A percentile compares a stretch with the other conserved stretches of the same genome.
Evolutionary conservation across 2,888 invertebrate species (phyloP).

Genomic region (Formica aserva): DNA sequence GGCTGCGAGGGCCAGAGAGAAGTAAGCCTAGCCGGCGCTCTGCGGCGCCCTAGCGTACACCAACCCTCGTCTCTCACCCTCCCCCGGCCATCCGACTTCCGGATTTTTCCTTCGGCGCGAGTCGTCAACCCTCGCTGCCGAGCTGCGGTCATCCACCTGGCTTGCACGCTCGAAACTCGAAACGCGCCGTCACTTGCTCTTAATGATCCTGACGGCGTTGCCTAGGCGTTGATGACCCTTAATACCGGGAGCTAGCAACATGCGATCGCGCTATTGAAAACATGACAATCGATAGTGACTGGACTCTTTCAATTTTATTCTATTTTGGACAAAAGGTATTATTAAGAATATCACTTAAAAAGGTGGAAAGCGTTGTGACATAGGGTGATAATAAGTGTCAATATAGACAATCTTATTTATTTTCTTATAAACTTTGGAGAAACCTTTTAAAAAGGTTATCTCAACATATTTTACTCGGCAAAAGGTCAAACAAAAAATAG

Average conservation of each 20-base stretch:
- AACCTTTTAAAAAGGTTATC: constrained; percentile 46
- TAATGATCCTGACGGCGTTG: constrained; percentile 59
- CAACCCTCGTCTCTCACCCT: constrained; percentile 35
- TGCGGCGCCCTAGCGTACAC: constrained; percentile 19
- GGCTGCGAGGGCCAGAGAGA: constrained; percentile 50
- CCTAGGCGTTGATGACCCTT: constrained; percentile 11
- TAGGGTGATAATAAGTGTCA: background rate
- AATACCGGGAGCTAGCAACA: background rate
- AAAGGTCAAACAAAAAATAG: constrained; percentile 46
- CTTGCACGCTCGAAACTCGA: constrained; percentile 70
- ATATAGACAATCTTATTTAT: constrained; percentile 9
- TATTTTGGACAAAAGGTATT: background rate
- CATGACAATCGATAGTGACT: background rate
- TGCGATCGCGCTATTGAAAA: background rate
- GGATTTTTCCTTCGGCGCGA: constrained; percentile 75
- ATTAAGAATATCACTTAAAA: background rate
- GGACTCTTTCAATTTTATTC: background rate
- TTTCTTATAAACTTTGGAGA: constrained; percentile 36
- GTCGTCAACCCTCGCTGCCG: constrained; percentile 73
- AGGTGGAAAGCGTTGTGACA: background rate
- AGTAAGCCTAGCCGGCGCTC: constrained; percentile 49
- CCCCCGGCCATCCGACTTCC: constrained; percentile 66
- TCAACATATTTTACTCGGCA: constrained; percentile 32
- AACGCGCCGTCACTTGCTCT: constrained; percentile 70
- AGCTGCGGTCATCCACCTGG: constrained; percentile 74